Evolutionary conservation across 2,797 vertebrate species (phyloP).

Genomic region (Graptemys geographica): DNA sequence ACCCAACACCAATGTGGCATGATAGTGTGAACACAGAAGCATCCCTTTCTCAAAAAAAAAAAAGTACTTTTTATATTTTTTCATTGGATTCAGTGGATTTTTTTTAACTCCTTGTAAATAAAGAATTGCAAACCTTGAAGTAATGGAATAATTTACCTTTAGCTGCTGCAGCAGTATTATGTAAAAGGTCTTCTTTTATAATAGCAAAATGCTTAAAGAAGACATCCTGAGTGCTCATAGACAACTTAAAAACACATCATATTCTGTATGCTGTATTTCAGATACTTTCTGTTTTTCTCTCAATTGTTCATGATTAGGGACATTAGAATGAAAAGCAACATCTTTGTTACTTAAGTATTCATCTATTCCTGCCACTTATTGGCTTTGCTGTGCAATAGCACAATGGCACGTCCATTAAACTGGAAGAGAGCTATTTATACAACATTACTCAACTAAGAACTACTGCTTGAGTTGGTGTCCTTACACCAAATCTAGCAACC

Average conservation of each 20-base stretch:
- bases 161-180: neutral
- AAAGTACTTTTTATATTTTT: neutral
- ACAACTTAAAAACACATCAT: accelerated
- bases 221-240: neutral
- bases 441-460: neutral
- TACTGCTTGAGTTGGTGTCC: neutral
- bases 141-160: slow-evolving; percentile 32
- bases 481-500: neutral
- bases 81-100: neutral
- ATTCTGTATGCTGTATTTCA: neutral
- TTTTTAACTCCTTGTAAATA: slow-evolving; percentile 4
- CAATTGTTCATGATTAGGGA: neutral
- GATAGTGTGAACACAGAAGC: accelerated
- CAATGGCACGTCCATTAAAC: slow-evolving; percentile 2
- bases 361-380: neutral
- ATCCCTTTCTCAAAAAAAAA: neutral
- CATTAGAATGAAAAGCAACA: neutral
- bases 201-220: neutral
- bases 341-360: slow-evolving; percentile 15
- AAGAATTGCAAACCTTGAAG: neutral
- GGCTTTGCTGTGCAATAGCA: neutral
- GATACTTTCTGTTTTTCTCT: neutral
- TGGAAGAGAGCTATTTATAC: neutral
- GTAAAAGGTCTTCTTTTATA: slow-evolving; percentile 39
- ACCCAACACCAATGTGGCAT: neutral